Conservation (phyloP, 2,113 vertebrate genomes). For the Aptenodytes forsteri region DNA sequence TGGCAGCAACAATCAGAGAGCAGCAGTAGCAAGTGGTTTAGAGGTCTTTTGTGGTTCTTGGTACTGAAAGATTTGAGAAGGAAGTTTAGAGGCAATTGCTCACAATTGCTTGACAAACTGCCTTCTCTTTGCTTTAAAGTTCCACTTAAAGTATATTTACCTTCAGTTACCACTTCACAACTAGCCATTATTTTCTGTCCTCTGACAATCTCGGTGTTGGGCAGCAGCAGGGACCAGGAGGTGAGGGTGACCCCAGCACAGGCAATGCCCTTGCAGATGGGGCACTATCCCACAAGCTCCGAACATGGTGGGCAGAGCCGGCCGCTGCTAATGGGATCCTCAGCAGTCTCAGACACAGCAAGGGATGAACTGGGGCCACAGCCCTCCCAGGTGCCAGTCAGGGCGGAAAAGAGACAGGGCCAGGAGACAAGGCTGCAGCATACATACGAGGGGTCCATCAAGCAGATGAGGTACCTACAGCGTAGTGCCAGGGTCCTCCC, state of each 20-base stretch:
- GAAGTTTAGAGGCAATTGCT: neutral
- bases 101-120: neutral
- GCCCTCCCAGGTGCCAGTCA: neutral
- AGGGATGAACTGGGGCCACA: neutral
- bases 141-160: neutral
- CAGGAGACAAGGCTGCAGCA: neutral
- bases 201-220: neutral
- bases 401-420: neutral
- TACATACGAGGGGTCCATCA: rapidly evolving
- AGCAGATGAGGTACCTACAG: neutral
- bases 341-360: neutral
- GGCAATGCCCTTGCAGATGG: neutral
- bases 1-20: neutral
- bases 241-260: neutral
- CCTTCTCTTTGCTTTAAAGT: neutral
- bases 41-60: neutral
- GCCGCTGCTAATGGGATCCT: neutral
- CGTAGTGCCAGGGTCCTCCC: rapidly evolving
- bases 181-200: neutral
- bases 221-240: neutral
- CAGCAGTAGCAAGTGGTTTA: neutral
- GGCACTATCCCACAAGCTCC: neutral
- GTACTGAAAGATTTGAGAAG: neutral
- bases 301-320: rapidly evolving
- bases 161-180: neutral